Percentiles rank a stretch among this genome's conserved stretches.
These are phyloP conservation scores for Micromesistius poutassou DNA, from an alignment of 2,797 vertebrate species.

Conservation along the genomic window DNA sequence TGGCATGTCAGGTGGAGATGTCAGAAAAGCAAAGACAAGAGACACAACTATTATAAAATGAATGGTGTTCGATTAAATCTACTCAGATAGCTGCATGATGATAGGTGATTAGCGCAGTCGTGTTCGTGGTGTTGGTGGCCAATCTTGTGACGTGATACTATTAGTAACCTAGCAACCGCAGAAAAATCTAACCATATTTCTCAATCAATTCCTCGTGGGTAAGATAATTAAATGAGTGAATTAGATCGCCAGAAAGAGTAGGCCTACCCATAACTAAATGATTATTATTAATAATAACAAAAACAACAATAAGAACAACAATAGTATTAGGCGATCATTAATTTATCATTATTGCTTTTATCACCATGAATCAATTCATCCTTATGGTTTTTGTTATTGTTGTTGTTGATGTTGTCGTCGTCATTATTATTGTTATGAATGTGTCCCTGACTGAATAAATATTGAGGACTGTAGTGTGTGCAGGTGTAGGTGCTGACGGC, in stretches of 20 bases:
- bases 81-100: not conserved
- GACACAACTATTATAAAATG: not conserved
- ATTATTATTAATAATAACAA: too few species aligned
- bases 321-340: too few species aligned
- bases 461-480: not conserved
- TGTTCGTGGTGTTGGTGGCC: not conserved
- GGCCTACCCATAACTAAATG: not conserved
- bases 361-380: not conserved
- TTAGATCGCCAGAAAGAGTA: not conserved
- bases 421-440: not conserved
- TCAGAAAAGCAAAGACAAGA: not conserved
- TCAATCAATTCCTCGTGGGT: not conserved
- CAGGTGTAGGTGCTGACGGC: not conserved
- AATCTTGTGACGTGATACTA: not conserved
- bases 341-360: not conserved
- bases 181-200: not conserved
- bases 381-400: not conserved
- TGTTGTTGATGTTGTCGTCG: too few species aligned
- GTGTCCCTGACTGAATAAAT: not conserved
- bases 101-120: not conserved
- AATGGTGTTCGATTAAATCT: not conserved
- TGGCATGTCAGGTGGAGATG: not conserved
- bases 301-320: too few species aligned
- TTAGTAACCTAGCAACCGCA: constrained; percentile 1
- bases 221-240: not conserved